Base-by-base conservation (phyloP, 2,113 vertebrate species). In the Eulemur rufifrons region DNA sequence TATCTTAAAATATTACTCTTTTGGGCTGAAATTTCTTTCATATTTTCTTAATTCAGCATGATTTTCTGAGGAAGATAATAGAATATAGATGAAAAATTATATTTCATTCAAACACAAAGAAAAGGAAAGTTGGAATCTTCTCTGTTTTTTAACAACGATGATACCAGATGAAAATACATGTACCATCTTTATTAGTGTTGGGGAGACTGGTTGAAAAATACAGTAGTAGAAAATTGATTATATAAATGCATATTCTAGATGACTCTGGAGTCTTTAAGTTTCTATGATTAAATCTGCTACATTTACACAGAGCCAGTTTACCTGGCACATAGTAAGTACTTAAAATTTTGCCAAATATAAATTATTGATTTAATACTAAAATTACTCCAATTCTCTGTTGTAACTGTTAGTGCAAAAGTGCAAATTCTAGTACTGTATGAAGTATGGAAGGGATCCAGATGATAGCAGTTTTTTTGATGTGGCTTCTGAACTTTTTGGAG, bases 171-270 rank as follows among this genome's bases (percentile, higher is more conserved):
- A 94, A 89, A 80, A n/a, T 50, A 34, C 50, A 17, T n/a, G 64
- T 61, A 8, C 42, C 10, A 34, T 96, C 18, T 93, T 80, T 84
- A 84, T 64, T 68, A 74, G 13, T 83, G 52, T 6, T 68, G 21
- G 69, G 39, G 29, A 92, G 89, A 74, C 47, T 93, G 71, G n/a
- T 59, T 85, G n/a, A 71, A 92, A 90, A 96, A 23, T 42, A 45
- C 73, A 76, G 73, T 47, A 73, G 25, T 63, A 34, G 50, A n/a
- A 68, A 86, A 80, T n/a, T 61, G 20, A 47, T 84, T 77, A 27
- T 69, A 50, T 64, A 95, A 47, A 5, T 39, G 5, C 84, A 93
- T 87, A 37, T 91, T 77, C n/a, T 86, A 52, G 76, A 84, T 89
- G 50, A 73, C 21, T 85, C 37, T 76, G 59, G 50, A 64, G 18